These are phyloP conservation scores for Megalopta genalis DNA, from an alignment of 1,140 invertebrate species.

Conservation along the genomic window DNA sequence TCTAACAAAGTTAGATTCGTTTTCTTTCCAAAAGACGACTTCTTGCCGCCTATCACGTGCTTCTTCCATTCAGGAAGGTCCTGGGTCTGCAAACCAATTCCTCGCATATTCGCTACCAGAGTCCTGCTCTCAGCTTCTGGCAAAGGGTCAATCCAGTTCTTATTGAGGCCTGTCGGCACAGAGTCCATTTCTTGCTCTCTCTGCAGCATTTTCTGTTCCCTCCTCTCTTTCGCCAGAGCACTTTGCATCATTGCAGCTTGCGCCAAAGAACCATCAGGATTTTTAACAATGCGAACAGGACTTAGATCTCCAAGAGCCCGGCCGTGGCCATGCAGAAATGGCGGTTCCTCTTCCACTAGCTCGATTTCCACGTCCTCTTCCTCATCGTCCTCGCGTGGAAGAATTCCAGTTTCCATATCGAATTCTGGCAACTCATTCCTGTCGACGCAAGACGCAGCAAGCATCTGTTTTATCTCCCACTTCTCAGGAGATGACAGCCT, in stretches of 20 bases:
- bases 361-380: constrained; percentile 99
- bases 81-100: constrained; percentile 89
- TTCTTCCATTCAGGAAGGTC: constrained; percentile 99
- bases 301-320: constrained; percentile 94
- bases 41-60: constrained; percentile 98
- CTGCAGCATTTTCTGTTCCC: constrained; percentile 96
- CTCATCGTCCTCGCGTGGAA: constrained; percentile 94
- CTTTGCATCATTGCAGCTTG: constrained; percentile 99
- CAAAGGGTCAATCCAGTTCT: constrained; percentile 97
- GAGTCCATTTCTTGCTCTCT: constrained; percentile 95
- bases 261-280: constrained; percentile 98
- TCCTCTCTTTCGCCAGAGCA: constrained; percentile 96
- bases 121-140: constrained; percentile 88
- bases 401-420: constrained; percentile 92
- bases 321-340: constrained; percentile 95
- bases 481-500: constrained; percentile 97
- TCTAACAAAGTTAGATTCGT: constrained; percentile 97
- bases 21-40: constrained; percentile 98
- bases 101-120: constrained; percentile 89
- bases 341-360: constrained; percentile 98
- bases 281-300: constrained; percentile 98
- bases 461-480: constrained; percentile 91
- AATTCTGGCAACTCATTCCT: constrained; percentile 95
- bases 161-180: constrained; percentile 90
- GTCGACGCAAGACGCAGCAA: constrained; percentile 80